phyloP scores from a whole-genome alignment of 2,113 vertebrate species.

The Cynopterus brachyotis region DNA sequence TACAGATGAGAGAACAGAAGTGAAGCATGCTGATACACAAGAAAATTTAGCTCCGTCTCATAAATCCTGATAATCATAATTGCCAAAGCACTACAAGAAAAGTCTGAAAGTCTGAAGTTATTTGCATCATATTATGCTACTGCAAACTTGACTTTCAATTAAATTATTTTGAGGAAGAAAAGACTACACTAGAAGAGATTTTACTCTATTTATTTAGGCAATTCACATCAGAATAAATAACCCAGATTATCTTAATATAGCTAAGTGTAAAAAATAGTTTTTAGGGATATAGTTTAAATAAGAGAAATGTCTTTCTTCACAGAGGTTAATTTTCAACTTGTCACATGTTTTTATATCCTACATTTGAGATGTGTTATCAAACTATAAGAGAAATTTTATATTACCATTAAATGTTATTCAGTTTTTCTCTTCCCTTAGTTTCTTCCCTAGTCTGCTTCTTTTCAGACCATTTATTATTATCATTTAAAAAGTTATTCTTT shows the following conservation, averaged over 20 bases:
- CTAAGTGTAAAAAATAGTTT: neutral
- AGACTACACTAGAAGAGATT: neutral
- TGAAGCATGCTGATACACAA: neutral
- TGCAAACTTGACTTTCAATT: neutral
- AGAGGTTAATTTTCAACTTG: neutral
- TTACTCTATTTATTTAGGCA: constrained; percentile 33
- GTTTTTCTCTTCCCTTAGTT: neutral
- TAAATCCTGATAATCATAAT: neutral
- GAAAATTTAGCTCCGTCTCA: neutral
- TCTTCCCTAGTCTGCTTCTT: neutral
- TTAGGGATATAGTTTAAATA: neutral
- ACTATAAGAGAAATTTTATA: neutral
- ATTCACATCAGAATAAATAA: neutral
- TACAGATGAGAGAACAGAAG: neutral
- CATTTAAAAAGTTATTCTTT: neutral
- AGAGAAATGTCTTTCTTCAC: neutral
- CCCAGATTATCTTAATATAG: neutral
- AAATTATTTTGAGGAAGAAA: neutral
- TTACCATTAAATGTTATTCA: neutral
- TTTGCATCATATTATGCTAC: neutral
- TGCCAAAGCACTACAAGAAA: neutral
- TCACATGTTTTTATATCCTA: neutral
- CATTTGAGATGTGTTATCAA: neutral
- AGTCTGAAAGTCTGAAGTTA: neutral
- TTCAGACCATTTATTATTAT: neutral